Evolutionary conservation across 2,797 vertebrate genomes (phyloP).

Genomic region (Coregonus suidteri): DNA sequence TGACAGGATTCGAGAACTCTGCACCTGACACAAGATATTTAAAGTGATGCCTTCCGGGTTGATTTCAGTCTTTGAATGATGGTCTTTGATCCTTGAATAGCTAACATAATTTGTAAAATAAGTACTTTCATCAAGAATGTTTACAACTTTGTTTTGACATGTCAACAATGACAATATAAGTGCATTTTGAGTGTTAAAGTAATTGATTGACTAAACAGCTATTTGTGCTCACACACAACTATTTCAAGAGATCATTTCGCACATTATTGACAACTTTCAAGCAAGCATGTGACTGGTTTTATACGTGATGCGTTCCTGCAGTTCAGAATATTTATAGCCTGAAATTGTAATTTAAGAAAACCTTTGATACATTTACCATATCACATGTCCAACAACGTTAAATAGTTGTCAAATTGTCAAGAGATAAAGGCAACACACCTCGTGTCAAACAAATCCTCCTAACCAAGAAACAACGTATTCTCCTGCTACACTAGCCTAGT

Average conservation of each 20-base stretch:
- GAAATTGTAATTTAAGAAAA: constrained; percentile 26
- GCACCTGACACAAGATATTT: neutral
- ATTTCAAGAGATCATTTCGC: neutral
- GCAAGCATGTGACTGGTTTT: neutral
- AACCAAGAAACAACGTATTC: neutral
- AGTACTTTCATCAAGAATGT: constrained; percentile 27
- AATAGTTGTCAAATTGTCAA: constrained; percentile 22
- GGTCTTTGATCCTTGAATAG: neutral
- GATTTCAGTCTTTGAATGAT: neutral
- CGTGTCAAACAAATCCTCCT: neutral
- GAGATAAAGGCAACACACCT: neutral
- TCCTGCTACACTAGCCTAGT: neutral
- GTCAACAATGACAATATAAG: no score
- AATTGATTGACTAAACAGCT: neutral
- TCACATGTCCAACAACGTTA: constrained; percentile 24
- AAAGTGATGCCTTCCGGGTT: neutral
- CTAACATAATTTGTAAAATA: constrained; percentile 16
- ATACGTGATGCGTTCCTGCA: neutral
- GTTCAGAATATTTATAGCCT: neutral
- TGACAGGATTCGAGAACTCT: neutral
- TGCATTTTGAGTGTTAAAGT: neutral
- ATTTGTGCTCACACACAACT: neutral
- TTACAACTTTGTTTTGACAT: neutral
- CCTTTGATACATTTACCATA: constrained; percentile 31
- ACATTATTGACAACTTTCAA: neutral